Evolutionary conservation across 2,888 invertebrate species (phyloP).

Genomic region (Leptopilina syphax): DNA sequence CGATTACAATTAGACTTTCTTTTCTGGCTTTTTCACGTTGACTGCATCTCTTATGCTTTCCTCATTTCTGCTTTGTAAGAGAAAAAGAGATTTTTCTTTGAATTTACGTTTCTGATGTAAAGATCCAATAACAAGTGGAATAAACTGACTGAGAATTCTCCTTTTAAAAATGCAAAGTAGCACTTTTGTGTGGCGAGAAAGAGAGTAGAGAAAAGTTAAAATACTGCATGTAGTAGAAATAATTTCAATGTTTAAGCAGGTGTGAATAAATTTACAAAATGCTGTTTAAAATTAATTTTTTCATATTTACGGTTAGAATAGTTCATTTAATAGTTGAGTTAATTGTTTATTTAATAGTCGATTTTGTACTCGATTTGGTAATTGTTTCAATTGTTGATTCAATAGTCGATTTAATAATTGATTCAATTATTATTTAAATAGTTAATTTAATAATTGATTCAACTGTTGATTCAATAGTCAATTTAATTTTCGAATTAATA

Average conservation of each 20-base stretch:
- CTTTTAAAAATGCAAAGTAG: constrained; percentile 5
- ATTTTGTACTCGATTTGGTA: no score
- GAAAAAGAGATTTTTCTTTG: neutral
- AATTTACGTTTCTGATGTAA: constrained; percentile 12
- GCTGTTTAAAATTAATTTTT: neutral
- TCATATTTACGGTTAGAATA: no score
- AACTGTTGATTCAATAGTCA: no score
- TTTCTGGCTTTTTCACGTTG: constrained; percentile 2
- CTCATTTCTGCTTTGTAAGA: neutral
- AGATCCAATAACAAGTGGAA: neutral
- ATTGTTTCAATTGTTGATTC: no score
- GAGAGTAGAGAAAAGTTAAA: neutral
- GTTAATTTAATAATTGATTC: no score
- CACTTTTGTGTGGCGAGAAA: neutral
- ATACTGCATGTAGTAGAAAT: neutral
- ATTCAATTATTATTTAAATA: no score
- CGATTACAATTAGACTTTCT: constrained; percentile 9
- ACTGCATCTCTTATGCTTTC: constrained; percentile 13
- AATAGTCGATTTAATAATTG: no score
- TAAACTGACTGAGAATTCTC: constrained; percentile 13
- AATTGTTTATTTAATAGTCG: no score
- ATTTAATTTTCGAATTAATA: no score
- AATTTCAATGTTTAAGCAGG: neutral
- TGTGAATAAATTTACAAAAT: neutral
- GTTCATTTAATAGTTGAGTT: no score